Conservation (phyloP, 2,888 invertebrate genomes). For the Synergus umbraculus region DNA sequence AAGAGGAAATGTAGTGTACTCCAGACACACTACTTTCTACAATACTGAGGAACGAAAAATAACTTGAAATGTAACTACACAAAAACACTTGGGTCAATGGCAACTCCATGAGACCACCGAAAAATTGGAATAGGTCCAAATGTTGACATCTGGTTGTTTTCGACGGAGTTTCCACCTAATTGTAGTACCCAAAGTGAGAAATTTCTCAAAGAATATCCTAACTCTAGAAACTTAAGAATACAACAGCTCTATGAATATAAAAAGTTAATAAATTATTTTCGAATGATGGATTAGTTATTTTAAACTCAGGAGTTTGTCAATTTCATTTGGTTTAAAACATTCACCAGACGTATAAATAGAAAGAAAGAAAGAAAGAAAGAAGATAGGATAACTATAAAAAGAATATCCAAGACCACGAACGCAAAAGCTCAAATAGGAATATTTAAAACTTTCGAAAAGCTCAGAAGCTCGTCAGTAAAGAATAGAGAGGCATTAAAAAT, state of each 20-base stretch:
- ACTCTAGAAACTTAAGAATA: not conserved
- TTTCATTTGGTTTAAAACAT: too few relatives aligned
- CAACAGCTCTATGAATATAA: too few relatives aligned
- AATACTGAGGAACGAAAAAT: not conserved
- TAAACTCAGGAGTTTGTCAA: too few relatives aligned
- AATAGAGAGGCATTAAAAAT: conserved; percentile 4
- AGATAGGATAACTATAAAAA: not conserved
- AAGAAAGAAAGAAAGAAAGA: not conserved
- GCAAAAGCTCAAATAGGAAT: not conserved
- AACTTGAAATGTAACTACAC: conserved; percentile 30
- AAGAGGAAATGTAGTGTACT: not conserved
- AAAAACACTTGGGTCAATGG: conserved; percentile 41
- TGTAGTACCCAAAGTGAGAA: conserved; percentile 19
- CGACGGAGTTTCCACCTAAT: conserved; percentile 35
- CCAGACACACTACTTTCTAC: not conserved
- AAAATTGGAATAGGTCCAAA: conserved; percentile 36
- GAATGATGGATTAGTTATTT: too few relatives aligned
- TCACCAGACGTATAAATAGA: not conserved
- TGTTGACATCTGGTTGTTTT: conserved; percentile 40
- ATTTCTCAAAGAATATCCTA: conserved; percentile 10
- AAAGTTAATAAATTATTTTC: too few relatives aligned
- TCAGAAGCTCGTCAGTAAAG: not conserved
- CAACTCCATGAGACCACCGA: conserved; percentile 34
- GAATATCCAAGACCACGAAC: not conserved
- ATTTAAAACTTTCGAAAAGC: not conserved